Conservation (phyloP, 2,797 vertebrate species). For the Sebastes nivosus region DNA sequence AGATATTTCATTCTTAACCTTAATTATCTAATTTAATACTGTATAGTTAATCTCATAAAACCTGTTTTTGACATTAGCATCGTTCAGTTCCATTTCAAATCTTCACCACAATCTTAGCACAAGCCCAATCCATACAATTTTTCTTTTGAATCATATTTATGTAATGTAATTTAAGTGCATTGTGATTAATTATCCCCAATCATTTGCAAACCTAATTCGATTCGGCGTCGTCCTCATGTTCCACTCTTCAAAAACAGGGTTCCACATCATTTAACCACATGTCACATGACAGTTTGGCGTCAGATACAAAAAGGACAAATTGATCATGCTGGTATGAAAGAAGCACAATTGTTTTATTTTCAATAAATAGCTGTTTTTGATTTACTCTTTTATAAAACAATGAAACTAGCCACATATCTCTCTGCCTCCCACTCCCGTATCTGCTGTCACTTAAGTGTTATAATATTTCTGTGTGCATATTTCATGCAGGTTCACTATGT, state of each 20-base stretch:
- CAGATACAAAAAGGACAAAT: constrained; percentile 67
- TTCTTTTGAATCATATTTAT: constrained; percentile 33
- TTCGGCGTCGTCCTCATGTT: constrained; percentile 40
- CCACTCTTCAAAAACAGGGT: constrained; percentile 53
- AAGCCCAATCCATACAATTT: constrained; percentile 23
- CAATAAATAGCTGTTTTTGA: constrained; percentile 80
- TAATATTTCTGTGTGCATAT: constrained; percentile 83
- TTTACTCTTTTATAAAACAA: constrained; percentile 68
- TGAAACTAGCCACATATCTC: constrained; percentile 81
- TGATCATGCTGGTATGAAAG: constrained; percentile 70
- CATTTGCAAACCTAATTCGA: constrained; percentile 36
- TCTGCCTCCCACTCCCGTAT: constrained; percentile 82
- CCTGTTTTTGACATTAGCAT: constrained; percentile 17
- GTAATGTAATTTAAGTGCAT: constrained; percentile 39
- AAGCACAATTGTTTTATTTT: constrained; percentile 79
- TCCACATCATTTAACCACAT: constrained; percentile 64
- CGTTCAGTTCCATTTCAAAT: constrained; percentile 23
- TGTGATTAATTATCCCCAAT: constrained; percentile 35
- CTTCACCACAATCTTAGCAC: neutral
- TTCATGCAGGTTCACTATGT: constrained; percentile 85
- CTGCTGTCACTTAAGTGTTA: constrained; percentile 87
- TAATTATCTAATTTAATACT: constrained; percentile 48
- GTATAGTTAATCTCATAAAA: constrained; percentile 24
- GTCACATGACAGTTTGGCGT: constrained; percentile 61
- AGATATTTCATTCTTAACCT: constrained; percentile 44